A percentile compares a stretch with the other conserved stretches of the same genome.
Conservation (phyloP, 1,140 invertebrate species). For the Trichomalopsis sarcophagae region DNA sequence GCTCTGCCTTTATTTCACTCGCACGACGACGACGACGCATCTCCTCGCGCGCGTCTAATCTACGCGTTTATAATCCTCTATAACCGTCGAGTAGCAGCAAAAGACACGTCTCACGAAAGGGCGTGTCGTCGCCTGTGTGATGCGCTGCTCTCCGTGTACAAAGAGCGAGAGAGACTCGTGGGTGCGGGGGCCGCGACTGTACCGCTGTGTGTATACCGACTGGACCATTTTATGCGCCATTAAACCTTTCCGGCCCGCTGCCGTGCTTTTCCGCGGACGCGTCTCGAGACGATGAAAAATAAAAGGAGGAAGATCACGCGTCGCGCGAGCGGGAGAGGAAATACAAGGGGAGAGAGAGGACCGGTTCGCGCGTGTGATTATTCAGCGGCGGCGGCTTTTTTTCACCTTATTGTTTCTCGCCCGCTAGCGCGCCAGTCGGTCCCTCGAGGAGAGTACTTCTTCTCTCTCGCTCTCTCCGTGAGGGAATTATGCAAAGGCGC, state of each 20-base stretch:
- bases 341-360: neutral
- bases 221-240: slow-evolving; percentile 52
- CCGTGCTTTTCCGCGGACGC: neutral
- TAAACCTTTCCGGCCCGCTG: slow-evolving; percentile 41
- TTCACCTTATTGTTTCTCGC: neutral
- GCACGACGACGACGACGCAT: neutral
- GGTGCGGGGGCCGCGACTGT: neutral
- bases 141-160: neutral
- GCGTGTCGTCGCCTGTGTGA: neutral
- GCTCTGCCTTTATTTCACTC: slow-evolving; percentile 16
- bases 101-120: neutral
- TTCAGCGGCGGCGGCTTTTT: neutral
- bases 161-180: neutral
- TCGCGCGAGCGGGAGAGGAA: neutral
- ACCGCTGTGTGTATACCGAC: neutral
- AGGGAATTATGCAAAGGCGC: neutral
- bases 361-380: neutral
- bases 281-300: slow-evolving; percentile 23
- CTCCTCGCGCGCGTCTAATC: neutral
- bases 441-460: neutral
- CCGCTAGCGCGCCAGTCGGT: too few species aligned
- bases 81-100: neutral
- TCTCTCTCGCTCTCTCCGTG: neutral
- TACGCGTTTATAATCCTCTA: slow-evolving; percentile 4
- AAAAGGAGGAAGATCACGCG: slow-evolving; percentile 12